Base-by-base conservation (phyloP, 2,113 vertebrate species). In the Saguinus imperator region DNA sequence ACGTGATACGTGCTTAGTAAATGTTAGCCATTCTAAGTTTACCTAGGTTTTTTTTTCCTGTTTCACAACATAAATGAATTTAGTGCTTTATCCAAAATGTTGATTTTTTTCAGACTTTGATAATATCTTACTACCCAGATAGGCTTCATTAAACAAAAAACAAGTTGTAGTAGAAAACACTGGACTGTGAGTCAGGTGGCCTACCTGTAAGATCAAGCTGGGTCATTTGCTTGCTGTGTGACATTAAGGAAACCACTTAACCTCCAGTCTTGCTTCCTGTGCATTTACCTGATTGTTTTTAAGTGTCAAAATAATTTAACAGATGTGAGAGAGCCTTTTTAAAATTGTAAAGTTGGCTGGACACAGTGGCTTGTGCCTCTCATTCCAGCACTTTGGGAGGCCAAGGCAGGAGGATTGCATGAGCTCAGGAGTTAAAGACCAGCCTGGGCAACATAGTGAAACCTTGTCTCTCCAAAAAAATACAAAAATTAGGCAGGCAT, bases 251-350 rank as follows among this genome's bases (percentile, higher is more conserved):
- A 12, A 35, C 64, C 14, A 20, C 61, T 93, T 97, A 73, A 45
- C 35, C 82, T 68, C 57, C 73, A 93, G 72, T 94, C 18, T 93
- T 94, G 27, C 52, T 88, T 94, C 27, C 61, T 48, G 37, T 89
- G 58, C 27, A 70, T 95, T 85, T 84, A 94, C 14, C 10, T 20
- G 5, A 18, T 94, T 97, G 79, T 86, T 89, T 82, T 96, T 88
- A 86, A 91, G 66, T 8, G 10, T 81, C 75, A 95, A 95, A 75
- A 70, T 89, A 48, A 87, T 57, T 73, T 70, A 94, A 90, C 25
- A 91, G 35, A 72, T 55, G 21, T 82, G 66, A 82, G 94, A 95
- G 40, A 27, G 12, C 32, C 66, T 61, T 95, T 72, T 73, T 25
- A 68, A 94, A 87, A 13, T 12, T 64, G 12, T 64, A 64, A 64